phyloP scores from a whole-genome alignment of 2,797 vertebrate genomes.

The Apodemus agrarius region DNA sequence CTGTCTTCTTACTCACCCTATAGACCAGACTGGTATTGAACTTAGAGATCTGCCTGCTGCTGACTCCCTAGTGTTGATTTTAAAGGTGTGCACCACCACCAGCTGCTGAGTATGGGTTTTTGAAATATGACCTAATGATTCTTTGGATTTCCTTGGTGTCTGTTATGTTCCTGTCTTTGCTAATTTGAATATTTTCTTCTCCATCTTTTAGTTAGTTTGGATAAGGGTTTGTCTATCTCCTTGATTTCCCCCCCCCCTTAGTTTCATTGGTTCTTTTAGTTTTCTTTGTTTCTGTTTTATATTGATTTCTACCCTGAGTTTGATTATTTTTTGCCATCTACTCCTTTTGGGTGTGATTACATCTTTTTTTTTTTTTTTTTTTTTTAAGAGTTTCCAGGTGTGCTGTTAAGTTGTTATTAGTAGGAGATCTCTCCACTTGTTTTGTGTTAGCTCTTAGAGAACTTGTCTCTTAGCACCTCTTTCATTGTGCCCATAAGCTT shows the following conservation, averaged over 20 bases:
- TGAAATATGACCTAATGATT: not conserved
- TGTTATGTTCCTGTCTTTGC: not conserved
- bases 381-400: not conserved
- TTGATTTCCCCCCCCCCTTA: not conserved
- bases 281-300: not conserved
- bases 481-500: not conserved
- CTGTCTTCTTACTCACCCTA: not conserved
- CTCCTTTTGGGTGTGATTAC: not conserved
- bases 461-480: not conserved
- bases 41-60: not conserved
- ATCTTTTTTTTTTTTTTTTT: not conserved
- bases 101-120: not conserved
- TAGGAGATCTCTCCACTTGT: not conserved
- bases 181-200: not conserved
- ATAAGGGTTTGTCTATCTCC: not conserved
- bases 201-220: not conserved
- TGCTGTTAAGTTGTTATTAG: not conserved
- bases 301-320: not conserved
- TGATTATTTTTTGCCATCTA: not conserved
- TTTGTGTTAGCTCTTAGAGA: not conserved
- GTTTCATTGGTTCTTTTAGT: not conserved
- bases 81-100: not conserved
- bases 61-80: not conserved
- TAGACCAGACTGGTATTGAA: not conserved
- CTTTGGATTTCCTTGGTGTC: not conserved